Conservation (phyloP, 2,888 invertebrate species). For the Drosophila pseudotalamancana region DNA sequence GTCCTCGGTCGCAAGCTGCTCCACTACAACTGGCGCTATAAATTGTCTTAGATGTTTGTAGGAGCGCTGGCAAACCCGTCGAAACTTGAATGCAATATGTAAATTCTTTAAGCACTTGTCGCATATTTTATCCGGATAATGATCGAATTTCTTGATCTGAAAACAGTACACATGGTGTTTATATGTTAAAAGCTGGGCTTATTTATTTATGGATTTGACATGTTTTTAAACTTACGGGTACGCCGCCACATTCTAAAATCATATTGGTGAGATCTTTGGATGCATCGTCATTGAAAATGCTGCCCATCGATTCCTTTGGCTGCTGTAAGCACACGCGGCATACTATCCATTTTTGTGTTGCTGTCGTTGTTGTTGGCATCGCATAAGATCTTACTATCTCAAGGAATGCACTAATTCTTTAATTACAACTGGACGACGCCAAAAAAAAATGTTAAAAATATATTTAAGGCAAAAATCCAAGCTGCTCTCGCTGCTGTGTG, state of each 20-base stretch:
- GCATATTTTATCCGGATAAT: conserved; percentile 81
- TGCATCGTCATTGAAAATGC: conserved; percentile 76
- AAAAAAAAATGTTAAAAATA: conserved; percentile 41
- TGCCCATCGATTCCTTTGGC: conserved; percentile 77
- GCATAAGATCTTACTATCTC: conserved; percentile 8
- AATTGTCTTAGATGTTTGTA: conserved; percentile 81
- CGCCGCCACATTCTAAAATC: conserved; percentile 82
- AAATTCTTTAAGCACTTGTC: conserved; percentile 72
- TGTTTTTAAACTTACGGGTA: conserved; percentile 71
- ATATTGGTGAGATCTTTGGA: conserved; percentile 80
- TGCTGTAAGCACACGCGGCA: conserved; percentile 80
- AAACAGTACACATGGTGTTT: not conserved
- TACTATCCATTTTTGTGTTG: conserved; percentile 80
- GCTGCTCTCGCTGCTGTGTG: conserved; percentile 50
- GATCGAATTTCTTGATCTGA: conserved; percentile 80
- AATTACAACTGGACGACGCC: conserved; percentile 47
- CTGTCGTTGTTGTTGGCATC: conserved; percentile 52
- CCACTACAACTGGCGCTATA: conserved; percentile 80
- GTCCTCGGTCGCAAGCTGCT: conserved; percentile 43
- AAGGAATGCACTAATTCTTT: conserved; percentile 13
- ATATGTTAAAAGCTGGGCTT: not conserved
- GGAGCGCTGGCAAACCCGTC: conserved; percentile 77
- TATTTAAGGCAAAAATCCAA: conserved; percentile 45
- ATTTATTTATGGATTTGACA: not conserved
- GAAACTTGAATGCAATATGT: conserved; percentile 75